Percentiles rank a stretch among this genome's conserved stretches.
These are phyloP conservation scores for Dicroscelio sp. DNA, from an alignment of 2,888 invertebrate genomes.

Conservation along the genomic window DNA sequence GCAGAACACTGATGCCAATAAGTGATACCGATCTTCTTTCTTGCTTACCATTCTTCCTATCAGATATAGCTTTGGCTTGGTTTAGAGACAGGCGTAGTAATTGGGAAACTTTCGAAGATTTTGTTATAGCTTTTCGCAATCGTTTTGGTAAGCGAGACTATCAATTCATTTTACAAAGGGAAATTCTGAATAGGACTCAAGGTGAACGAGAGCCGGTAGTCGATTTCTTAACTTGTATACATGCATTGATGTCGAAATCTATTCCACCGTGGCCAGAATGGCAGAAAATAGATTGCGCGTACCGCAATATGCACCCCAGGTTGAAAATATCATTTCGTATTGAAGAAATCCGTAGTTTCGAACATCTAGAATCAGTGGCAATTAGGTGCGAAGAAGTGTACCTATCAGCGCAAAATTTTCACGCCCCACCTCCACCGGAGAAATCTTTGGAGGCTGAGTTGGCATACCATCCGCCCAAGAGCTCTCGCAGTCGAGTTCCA, in stretches of 20 bases:
- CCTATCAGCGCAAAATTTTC: background rate
- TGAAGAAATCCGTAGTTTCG: background rate
- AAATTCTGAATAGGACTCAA: background rate
- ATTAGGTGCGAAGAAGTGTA: background rate
- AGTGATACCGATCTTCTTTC: background rate
- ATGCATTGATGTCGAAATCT: background rate
- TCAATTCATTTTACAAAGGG: background rate
- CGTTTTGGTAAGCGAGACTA: background rate
- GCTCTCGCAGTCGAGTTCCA: background rate
- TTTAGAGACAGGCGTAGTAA: background rate
- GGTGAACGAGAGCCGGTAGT: background rate
- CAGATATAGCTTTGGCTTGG: background rate
- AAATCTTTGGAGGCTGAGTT: background rate
- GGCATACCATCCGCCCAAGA: background rate
- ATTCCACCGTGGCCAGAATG: background rate
- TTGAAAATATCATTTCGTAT: background rate
- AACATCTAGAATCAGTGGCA: background rate
- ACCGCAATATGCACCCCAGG: background rate
- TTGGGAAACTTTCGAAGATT: too few relatives aligned
- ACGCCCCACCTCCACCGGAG: background rate
- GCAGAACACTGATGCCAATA: background rate
- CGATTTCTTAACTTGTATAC: conserved; percentile 15
- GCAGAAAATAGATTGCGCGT: conserved; percentile 5
- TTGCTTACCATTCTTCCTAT: conserved; percentile 24
- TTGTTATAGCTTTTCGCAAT: background rate